phyloP scores from a whole-genome alignment of 2,888 invertebrate genomes.

The Machimus rusticus region DNA sequence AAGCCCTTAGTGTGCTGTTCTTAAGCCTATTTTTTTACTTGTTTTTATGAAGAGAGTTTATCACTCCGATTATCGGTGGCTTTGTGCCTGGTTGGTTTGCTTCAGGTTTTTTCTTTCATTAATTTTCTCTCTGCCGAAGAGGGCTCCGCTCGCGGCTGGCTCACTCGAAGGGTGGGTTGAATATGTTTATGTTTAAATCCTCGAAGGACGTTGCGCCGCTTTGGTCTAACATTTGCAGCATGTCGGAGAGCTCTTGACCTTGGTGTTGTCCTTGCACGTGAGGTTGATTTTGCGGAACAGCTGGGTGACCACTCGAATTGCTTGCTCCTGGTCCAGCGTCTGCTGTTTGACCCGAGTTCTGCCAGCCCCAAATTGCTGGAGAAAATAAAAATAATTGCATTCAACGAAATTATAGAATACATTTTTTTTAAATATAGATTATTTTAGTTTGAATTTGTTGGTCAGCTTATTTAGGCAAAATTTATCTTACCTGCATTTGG shows the following conservation, averaged over 20 bases:
- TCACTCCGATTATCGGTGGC: neutral
- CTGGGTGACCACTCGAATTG: constrained; percentile 62
- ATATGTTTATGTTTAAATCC: constrained; percentile 89
- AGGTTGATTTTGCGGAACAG: constrained; percentile 59
- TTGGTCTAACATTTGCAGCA: constrained; percentile 92
- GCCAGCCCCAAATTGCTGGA: constrained; percentile 83
- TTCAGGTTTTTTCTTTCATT: neutral
- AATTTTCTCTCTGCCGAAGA: neutral
- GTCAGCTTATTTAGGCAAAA: neutral
- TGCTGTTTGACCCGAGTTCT: constrained; percentile 64
- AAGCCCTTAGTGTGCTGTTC: constrained; percentile 1
- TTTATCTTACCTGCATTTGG: constrained; percentile 42
- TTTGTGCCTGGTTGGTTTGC: neutral
- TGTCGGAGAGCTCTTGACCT: constrained; percentile 85
- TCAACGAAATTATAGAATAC: too few relatives aligned
- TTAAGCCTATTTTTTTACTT: constrained; percentile 1
- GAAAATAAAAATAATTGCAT: neutral
- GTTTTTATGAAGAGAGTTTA: constrained; percentile 3
- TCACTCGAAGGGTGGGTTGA: constrained; percentile 80
- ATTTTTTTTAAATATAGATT: too few relatives aligned
- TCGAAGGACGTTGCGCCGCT: constrained; percentile 84
- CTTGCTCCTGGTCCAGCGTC: constrained; percentile 65
- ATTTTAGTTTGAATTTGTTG: too few relatives aligned
- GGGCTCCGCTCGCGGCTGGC: neutral
- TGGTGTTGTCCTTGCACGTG: constrained; percentile 68